Evolutionary conservation across 2,797 vertebrate genomes (phyloP), one percentile per base, ranked within the genome.

Genomic region (Menidia menidia): DNA sequence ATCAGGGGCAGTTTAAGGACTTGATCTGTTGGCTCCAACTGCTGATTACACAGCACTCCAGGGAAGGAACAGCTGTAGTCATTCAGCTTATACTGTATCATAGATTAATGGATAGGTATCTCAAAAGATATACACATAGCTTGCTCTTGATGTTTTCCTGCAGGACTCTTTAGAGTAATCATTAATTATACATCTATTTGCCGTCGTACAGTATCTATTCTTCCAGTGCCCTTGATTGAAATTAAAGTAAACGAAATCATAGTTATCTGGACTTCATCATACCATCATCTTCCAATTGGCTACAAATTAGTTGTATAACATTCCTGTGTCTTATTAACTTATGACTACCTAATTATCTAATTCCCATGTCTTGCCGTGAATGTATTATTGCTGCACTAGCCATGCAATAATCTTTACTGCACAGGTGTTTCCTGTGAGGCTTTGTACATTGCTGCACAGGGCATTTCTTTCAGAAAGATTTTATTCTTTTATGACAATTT

Each of bases 401-500:
- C 6, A 43, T 31, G 47, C 25, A 51, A 58, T 18, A 59, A 68
- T 60, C 31, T 41, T 52, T 18, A 33, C 6, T 43, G 6, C 30
- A 35, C 66, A 16, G 25, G 55, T 57, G 18, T 57, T 32, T 30
- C 18, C 32, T 39, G 16, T 6, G 3, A 60, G 33, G 45, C 47
- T 45, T 60, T 44, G 12, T 14, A 2, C 19, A 54, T 16, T 62
- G 14, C 54, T 57, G 8, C 52, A 57, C 43, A 68, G 16, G 7
- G 43, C 60, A 66, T 63, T 57, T 15, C 0, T 63, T 33, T 41
- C 9, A 48, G 13, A 35, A 63, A 39, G 19, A 35, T 60, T 30
- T 4, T 4, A 15, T 64, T 45, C 19, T 35, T n/a, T 64, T 53
- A 43, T 4, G 19, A 47, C 42, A 61, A 6, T 44, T 44, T 33